Percentiles rank a stretch among this genome's conserved stretches.
Conservation (phyloP, 2,888 invertebrate genomes). For the Agrochola circellaris region DNA sequence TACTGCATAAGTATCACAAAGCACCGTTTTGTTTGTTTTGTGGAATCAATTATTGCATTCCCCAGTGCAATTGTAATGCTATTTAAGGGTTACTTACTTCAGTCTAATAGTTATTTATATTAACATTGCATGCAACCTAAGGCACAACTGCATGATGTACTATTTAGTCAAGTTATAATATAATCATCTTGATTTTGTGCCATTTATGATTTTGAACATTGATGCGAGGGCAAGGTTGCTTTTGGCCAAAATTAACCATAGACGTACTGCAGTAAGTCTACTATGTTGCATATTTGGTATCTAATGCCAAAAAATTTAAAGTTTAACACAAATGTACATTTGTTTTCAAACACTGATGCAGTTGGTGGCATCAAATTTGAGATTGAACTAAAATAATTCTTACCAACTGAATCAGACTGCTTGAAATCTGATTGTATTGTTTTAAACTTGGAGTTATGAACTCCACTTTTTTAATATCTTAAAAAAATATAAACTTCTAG, state of each 20-base stretch:
- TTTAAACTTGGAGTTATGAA: neutral
- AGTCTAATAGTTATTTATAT: slow-evolving; percentile 10
- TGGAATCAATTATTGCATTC: slow-evolving; percentile 50
- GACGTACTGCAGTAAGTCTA: neutral
- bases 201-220: neutral
- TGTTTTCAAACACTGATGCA: neutral
- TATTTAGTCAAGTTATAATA: neutral
- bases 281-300: neutral
- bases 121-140: neutral
- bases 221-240: too few relatives aligned
- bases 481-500: too few relatives aligned
- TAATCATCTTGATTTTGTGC: slow-evolving; percentile 1
- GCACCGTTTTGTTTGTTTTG: slow-evolving; percentile 19
- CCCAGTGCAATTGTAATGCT: slow-evolving; percentile 5
- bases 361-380: neutral
- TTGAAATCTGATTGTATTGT: neutral
- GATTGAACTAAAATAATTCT: neutral
- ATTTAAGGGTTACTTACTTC: neutral
- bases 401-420: neutral
- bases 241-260: neutral
- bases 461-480: too few relatives aligned
- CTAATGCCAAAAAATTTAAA: too few relatives aligned
- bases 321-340: neutral
- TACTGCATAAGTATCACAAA: slow-evolving; percentile 19
- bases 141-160: slow-evolving; percentile 17